These are phyloP conservation scores for Ceraclea dissimilis DNA, from an alignment of 2,888 invertebrate genomes.

Conservation along the genomic window DNA sequence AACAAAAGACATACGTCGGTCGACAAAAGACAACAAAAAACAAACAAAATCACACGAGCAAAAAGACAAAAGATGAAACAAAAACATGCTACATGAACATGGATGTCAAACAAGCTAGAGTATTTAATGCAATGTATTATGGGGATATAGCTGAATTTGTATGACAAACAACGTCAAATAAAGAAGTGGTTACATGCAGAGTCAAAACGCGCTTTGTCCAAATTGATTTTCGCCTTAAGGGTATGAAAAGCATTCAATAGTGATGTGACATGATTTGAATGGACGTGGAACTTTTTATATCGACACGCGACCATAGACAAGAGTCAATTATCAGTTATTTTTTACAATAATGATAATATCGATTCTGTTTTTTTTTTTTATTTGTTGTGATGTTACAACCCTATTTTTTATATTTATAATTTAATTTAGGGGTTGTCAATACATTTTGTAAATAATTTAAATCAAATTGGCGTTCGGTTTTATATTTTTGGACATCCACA, in stretches of 20 bases:
- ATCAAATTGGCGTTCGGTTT: background rate
- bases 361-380: constrained; percentile 1
- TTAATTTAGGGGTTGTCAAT: background rate
- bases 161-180: background rate
- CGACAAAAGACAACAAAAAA: background rate
- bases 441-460: background rate
- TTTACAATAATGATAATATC: constrained; percentile 14
- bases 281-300: background rate
- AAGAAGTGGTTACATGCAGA: background rate
- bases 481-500: background rate
- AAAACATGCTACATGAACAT: background rate
- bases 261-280: background rate
- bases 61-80: background rate
- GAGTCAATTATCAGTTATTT: constrained; percentile 21
- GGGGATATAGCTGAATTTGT: too few relatives aligned
- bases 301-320: constrained; percentile 14
- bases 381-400: background rate
- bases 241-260: background rate
- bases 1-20: background rate
- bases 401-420: background rate
- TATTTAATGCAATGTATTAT: too few relatives aligned
- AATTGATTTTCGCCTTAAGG: background rate
- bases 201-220: background rate
- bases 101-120: background rate
- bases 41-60: background rate